Evolutionary conservation across 2,797 vertebrate species (phyloP).

Genomic region (Rhinella marina): DNA sequence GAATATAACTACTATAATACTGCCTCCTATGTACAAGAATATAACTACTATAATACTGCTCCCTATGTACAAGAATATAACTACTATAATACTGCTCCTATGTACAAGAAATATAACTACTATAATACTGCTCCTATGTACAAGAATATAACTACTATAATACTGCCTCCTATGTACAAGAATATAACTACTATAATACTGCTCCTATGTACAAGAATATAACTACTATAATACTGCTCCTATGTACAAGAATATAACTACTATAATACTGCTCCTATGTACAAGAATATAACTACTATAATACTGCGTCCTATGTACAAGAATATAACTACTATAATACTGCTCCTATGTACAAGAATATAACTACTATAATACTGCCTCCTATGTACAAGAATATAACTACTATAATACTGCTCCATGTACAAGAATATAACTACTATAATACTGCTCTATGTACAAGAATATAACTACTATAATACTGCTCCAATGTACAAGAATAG

Average conservation of each 20-base stretch:
- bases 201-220: background rate
- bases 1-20: background rate
- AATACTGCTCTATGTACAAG: background rate
- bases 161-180: background rate
- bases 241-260: background rate
- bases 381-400: background rate
- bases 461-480: background rate
- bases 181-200: conserved; percentile 1
- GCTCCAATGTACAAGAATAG: too few species aligned
- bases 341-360: background rate
- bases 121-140: background rate
- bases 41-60: background rate
- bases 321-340: background rate
- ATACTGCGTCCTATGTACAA: background rate
- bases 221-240: background rate
- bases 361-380: background rate
- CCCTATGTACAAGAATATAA: background rate
- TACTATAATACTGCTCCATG: background rate
- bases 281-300: background rate
- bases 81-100: background rate
- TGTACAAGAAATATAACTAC: background rate
- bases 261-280: background rate
- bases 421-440: background rate
- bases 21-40: background rate
- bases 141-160: background rate